Evolutionary conservation across 1,140 invertebrate genomes (phyloP), one percentile per base, ranked within the genome.

Genomic region (Drosophila orena): DNA sequence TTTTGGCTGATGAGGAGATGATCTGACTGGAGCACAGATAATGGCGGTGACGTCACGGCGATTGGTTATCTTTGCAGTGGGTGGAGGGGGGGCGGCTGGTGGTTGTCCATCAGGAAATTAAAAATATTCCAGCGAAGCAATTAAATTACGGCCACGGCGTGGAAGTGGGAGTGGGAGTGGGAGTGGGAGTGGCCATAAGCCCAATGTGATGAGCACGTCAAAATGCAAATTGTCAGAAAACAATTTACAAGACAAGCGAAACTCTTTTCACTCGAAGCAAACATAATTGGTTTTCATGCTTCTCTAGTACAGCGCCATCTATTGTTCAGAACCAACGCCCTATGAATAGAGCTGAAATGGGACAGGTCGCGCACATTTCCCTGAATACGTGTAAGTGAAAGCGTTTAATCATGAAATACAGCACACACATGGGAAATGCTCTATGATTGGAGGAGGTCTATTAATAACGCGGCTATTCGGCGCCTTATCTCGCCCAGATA

Each of bases 81-180:
- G 37, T 3, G 22, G 27, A n/a, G n/a, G n/a, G n/a, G n/a, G n/a
- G n/a, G n/a, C n/a, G n/a, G n/a, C n/a, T n/a, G n/a, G 7, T 30
- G 30, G 30, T 52, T 17, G 37, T 66, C 72, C 72, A 76, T 76
- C 72, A 76, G 72, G 72, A 76, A 76, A 76, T 76, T 76, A 76
- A 76, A 76, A 76, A 66, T 30, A 37, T 47, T 46, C 46, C 35
- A 17, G 27, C 60, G 24, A 42, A 24, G 61, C 72, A 76, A 76
- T 76, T 76, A 58, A 73, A 74, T 74, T 62, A 73, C 46, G 30
- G 37, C 43, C 43, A 1, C 15, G 3, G 2, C 34, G 43, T 4
- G 10, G 30, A 8, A 11, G 34, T 27, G 20, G 35, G 3, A 24
- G 3, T 24, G 22, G 22, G 3, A 22, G 22, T 22, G 22, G 22